phyloP scores from a whole-genome alignment of 2,888 invertebrate genomes.

The Oxycera nigricornis region DNA sequence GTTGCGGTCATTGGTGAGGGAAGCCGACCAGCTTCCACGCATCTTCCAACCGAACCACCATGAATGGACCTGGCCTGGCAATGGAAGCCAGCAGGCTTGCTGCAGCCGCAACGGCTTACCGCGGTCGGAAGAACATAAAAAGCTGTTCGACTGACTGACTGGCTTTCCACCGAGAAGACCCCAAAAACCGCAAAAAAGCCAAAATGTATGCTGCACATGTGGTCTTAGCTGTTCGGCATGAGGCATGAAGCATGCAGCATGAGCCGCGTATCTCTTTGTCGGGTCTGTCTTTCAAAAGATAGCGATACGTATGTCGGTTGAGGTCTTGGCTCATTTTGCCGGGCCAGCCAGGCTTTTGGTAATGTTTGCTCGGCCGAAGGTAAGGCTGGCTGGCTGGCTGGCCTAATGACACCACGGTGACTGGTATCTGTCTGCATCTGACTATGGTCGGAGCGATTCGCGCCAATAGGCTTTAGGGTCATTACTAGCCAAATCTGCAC shows the following conservation, averaged over 20 bases:
- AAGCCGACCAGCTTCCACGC: background rate
- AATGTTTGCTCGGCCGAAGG: conserved; percentile 20
- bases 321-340: conserved; percentile 25
- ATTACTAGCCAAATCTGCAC: background rate
- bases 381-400: background rate
- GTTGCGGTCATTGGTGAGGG: too few species aligned
- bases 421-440: too few species aligned
- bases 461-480: conserved; percentile 18
- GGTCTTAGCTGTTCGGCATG: too few species aligned
- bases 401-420: background rate
- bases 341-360: background rate
- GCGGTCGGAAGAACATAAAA: conserved; percentile 11
- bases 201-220: background rate
- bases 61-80: background rate
- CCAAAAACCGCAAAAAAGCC: background rate
- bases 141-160: background rate
- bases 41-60: background rate
- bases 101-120: background rate
- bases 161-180: background rate
- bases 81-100: background rate
- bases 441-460: background rate
- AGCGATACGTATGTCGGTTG: conserved; percentile 29
- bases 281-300: background rate
- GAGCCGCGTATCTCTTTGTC: background rate
- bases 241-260: background rate